A percentile compares a stretch with the other conserved stretches of the same genome.
These are phyloP conservation scores for Acrossocheilus fasciatus DNA, from an alignment of 2,797 vertebrate species.

Conservation along the genomic window DNA sequence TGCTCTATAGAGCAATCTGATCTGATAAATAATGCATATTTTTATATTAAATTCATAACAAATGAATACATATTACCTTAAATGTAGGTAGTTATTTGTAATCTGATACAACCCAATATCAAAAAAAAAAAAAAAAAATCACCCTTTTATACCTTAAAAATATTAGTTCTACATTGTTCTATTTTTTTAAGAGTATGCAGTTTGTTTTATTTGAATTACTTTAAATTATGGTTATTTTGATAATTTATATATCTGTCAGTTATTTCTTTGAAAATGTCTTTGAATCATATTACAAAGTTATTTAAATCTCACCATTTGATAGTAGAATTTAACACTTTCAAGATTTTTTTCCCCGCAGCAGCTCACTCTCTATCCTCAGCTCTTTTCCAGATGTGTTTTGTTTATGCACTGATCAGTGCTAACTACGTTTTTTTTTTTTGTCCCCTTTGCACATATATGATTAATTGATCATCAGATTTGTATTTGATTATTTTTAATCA, in stretches of 20 bases:
- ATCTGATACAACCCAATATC: neutral
- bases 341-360: neutral
- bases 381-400: neutral
- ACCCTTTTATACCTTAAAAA: neutral
- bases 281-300: too few relatives aligned
- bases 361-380: neutral
- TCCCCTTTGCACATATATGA: neutral
- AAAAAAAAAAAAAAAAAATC: neutral
- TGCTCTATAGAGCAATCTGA: neutral
- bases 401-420: too few relatives aligned
- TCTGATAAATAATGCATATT: neutral
- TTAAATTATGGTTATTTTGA: too few relatives aligned
- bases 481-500: neutral
- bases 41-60: neutral
- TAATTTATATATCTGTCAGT: too few relatives aligned
- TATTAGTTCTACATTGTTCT: neutral
- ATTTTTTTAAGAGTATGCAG: too few relatives aligned
- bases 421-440: too few relatives aligned
- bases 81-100: neutral
- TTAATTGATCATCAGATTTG: neutral
- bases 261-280: too few relatives aligned
- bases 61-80: neutral
- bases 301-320: too few relatives aligned
- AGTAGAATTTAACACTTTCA: too few relatives aligned
- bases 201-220: too few relatives aligned